Evolutionary conservation across 2,797 vertebrate species (phyloP), one percentile per base, ranked within the genome.

Genomic region (Ceyx erithaca): DNA sequence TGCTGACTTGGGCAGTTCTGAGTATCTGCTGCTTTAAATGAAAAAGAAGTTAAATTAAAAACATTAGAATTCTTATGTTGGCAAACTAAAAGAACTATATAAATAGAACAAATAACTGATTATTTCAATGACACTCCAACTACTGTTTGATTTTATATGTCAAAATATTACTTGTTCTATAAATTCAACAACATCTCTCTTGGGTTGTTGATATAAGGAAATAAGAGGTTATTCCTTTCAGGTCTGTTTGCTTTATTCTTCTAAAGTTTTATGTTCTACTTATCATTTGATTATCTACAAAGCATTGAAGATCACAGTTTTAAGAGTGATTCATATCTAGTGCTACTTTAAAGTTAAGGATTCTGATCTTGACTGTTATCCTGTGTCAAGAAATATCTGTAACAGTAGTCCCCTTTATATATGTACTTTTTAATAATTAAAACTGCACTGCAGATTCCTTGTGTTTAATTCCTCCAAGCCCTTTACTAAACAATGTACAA

Each of bases 1-100:
- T 80, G 85, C 81, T 89, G 87, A 73, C 89, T 72, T 94, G 95
- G 89, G 84, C 70, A 88, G 95, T 85, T 95, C 82, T 90, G 77
- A 87, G 80, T 59, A 67, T 76, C 67, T 97, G 92, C 57, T 96
- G 93, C 92, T 95, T 96, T 82, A 94, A 97, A 93, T 90, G 76
- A 87, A 95, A 96, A 95, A 90, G 94, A 96, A 87, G 87, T 80
- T 81, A 84, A 90, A 95, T 86, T 81, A 84, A 88, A 90, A 81
- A 41, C 55, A 90, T 95, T 94, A 83, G 80, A 85, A 94, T 91
- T 89, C 66, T 35, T 85, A 80, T 31, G 70, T 19, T 77, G 70
- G 63, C 2, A 16, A 69, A 87, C 18, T 54, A 58, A 89, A 84
- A 82, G 87, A 89, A 23, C 58, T 75, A 43, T 31, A 89, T 72